These are phyloP conservation scores for Papilio polyxenes DNA, from an alignment of 1,140 invertebrate genomes.

Conservation along the genomic window DNA sequence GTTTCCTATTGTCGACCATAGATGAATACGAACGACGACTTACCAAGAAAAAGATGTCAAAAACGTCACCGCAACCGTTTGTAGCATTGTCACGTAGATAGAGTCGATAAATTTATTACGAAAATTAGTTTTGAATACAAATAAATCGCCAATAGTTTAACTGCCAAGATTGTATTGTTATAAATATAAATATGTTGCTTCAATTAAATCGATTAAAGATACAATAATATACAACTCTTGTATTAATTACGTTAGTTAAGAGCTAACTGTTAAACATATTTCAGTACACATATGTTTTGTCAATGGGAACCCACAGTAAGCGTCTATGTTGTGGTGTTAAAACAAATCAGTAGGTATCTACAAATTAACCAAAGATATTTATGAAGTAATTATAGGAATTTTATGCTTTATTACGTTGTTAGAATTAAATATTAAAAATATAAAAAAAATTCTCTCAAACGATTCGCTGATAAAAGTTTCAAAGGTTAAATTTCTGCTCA, in stretches of 20 bases:
- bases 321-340: background rate
- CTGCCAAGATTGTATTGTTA: background rate
- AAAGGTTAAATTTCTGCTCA: background rate
- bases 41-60: background rate
- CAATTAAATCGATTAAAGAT: too few relatives aligned
- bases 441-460: background rate
- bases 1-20: background rate
- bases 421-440: background rate
- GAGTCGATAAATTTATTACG: background rate
- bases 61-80: background rate
- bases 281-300: too few relatives aligned
- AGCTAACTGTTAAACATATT: too few relatives aligned
- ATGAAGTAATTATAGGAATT: too few relatives aligned
- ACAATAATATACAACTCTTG: too few relatives aligned
- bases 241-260: too few relatives aligned
- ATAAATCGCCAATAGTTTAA: background rate
- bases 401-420: too few relatives aligned
- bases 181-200: too few relatives aligned
- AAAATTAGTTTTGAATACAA: constrained; percentile 14
- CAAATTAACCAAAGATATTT: background rate
- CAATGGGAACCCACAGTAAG: too few relatives aligned
- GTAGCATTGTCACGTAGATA: constrained; percentile 5
- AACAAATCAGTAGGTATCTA: background rate
- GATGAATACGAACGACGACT: background rate
- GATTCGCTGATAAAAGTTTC: background rate